Conservation (phyloP, 2,888 invertebrate species). For the Chloroclystis v-ata region DNA sequence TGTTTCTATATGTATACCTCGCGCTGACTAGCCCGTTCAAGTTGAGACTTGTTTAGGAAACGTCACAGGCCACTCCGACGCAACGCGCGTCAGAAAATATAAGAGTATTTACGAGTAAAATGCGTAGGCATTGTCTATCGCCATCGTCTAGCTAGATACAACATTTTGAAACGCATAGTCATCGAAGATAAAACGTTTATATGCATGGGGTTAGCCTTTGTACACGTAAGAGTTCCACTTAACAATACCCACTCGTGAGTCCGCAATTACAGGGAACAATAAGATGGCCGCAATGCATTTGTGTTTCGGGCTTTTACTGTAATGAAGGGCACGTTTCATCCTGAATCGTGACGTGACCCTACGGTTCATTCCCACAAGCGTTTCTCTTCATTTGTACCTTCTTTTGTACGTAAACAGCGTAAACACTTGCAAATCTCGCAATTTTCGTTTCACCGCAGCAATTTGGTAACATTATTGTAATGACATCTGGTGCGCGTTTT, state of each 20-base stretch:
- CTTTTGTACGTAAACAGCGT: constrained; percentile 37
- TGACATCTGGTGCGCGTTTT: constrained; percentile 27
- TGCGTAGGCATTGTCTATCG: constrained; percentile 34
- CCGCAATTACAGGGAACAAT: constrained; percentile 43
- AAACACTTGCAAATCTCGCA: constrained; percentile 28
- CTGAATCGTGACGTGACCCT: constrained; percentile 46
- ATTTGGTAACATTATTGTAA: constrained; percentile 36
- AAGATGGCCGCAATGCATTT: constrained; percentile 32
- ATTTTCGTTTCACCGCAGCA: constrained; percentile 36
- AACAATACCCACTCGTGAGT: constrained; percentile 25
- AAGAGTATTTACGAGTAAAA: constrained; percentile 25
- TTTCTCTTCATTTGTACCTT: constrained; percentile 37
- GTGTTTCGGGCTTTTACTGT: constrained; percentile 37
- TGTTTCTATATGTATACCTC: constrained; percentile 29
- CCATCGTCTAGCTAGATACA: background rate
- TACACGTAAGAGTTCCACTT: constrained; percentile 15
- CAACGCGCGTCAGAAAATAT: constrained; percentile 10
- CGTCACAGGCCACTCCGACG: constrained; percentile 15
- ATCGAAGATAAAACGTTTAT: background rate
- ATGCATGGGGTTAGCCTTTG: background rate
- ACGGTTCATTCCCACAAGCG: constrained; percentile 46
- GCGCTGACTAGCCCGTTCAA: constrained; percentile 43
- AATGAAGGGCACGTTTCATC: constrained; percentile 49
- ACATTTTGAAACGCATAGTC: background rate
- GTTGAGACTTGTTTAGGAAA: constrained; percentile 57